These are phyloP conservation scores for Saguinus midas DNA, from an alignment of 2,113 vertebrate genomes.

Conservation along the genomic window DNA sequence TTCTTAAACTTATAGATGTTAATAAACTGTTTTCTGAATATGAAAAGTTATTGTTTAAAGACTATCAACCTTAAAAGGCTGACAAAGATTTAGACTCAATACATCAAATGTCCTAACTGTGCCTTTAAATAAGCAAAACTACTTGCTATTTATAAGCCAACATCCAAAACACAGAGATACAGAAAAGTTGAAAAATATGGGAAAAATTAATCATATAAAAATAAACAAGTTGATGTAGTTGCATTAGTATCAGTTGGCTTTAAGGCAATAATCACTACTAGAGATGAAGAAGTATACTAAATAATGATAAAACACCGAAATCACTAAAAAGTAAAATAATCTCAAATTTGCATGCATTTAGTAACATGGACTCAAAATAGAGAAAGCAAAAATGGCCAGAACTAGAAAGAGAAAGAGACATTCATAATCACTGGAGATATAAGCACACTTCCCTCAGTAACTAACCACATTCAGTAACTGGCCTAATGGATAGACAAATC, in stretches of 20 bases:
- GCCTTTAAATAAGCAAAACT: background rate
- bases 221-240: background rate
- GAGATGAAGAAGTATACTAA: background rate
- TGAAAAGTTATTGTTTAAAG: slow-evolving; percentile 29
- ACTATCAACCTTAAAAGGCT: background rate
- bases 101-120: slow-evolving; percentile 34
- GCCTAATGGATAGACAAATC: background rate
- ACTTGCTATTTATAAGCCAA: slow-evolving; percentile 4
- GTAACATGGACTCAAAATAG: background rate
- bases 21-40: slow-evolving; percentile 22
- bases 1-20: background rate
- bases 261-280: background rate
- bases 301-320: background rate
- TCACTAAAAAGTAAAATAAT: background rate
- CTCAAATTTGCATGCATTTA: background rate
- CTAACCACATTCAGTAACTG: background rate
- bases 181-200: background rate
- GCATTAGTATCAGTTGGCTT: background rate
- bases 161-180: background rate
- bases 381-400: background rate
- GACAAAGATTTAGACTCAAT: background rate
- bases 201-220: background rate
- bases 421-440: background rate
- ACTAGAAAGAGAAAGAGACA: background rate
- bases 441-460: background rate